A percentile compares a stretch with the other conserved stretches of the same genome.
Evolutionary conservation across 1,140 invertebrate genomes (phyloP).

Genomic region (Plectrocnemia conspersa): DNA sequence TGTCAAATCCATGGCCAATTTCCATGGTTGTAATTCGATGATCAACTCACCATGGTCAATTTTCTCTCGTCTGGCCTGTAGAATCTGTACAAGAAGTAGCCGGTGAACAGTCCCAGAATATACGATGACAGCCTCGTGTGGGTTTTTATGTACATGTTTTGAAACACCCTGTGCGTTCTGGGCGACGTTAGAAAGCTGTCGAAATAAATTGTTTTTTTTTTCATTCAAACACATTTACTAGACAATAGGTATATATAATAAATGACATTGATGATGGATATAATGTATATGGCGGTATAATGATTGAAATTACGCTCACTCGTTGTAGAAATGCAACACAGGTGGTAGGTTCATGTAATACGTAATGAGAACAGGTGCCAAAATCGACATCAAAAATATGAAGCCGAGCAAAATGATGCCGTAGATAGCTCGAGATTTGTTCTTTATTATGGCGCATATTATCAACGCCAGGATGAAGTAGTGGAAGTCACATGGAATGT

Average conservation of each 20-base stretch:
- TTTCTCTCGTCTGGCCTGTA: conserved; percentile 32
- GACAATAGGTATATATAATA: neutral
- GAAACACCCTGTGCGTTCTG: conserved; percentile 46
- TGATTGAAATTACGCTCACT: conserved; percentile 40
- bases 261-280: no score
- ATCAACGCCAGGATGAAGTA: conserved; percentile 62
- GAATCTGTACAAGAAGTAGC: conserved; percentile 45
- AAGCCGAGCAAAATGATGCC: conserved; percentile 33
- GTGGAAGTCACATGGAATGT: conserved; percentile 73
- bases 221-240: no score
- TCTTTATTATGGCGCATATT: conserved; percentile 51
- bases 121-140: conserved; percentile 53
- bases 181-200: conserved; percentile 49
- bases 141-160: conserved; percentile 51
- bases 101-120: conserved; percentile 51
- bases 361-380: conserved; percentile 48
- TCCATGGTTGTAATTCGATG: no score
- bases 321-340: conserved; percentile 50
- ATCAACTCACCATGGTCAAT: conserved; percentile 43
- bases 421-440: conserved; percentile 35
- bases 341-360: conserved; percentile 46
- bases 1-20: no score
- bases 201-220: conserved; percentile 20
- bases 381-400: conserved; percentile 36
- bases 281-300: neutral